phyloP scores from a whole-genome alignment of 2,797 vertebrate genomes.

The Lutjanus argentimaculatus region DNA sequence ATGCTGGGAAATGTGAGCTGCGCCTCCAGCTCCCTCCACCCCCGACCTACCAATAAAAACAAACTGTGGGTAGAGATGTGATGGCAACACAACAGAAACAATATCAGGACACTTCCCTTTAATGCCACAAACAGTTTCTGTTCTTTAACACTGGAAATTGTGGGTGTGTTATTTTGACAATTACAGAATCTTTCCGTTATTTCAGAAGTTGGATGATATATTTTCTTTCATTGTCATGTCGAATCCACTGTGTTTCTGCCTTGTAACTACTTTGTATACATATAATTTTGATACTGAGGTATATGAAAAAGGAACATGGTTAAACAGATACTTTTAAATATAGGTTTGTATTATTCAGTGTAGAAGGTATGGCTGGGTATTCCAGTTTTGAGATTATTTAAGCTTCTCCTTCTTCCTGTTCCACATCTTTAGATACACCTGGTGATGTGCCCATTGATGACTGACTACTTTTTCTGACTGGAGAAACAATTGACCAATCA shows the following conservation, averaged over 20 bases:
- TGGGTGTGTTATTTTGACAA: neutral
- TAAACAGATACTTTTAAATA: neutral
- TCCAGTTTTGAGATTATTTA: neutral
- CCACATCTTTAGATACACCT: too few species aligned
- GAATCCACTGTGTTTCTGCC: neutral
- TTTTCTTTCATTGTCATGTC: neutral
- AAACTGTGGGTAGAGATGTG: constrained; percentile 2
- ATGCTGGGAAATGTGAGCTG: constrained; percentile 37
- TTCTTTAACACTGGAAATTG: neutral
- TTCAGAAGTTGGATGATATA: neutral
- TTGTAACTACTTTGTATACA: neutral
- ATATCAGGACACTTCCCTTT: constrained; percentile 1
- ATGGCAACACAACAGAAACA: constrained; percentile 1
- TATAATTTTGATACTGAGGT: neutral
- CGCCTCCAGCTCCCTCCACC: neutral
- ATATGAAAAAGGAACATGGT: neutral
- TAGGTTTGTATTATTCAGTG: neutral
- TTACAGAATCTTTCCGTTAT: constrained; percentile 10
- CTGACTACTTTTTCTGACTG: neutral
- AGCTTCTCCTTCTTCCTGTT: neutral
- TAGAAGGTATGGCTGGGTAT: neutral
- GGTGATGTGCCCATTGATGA: neutral
- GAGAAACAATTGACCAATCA: neutral
- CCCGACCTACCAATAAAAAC: constrained; percentile 3
- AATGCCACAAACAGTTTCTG: neutral